phyloP scores from a whole-genome alignment of 2,888 invertebrate species.

The Ochropleura plecta region DNA sequence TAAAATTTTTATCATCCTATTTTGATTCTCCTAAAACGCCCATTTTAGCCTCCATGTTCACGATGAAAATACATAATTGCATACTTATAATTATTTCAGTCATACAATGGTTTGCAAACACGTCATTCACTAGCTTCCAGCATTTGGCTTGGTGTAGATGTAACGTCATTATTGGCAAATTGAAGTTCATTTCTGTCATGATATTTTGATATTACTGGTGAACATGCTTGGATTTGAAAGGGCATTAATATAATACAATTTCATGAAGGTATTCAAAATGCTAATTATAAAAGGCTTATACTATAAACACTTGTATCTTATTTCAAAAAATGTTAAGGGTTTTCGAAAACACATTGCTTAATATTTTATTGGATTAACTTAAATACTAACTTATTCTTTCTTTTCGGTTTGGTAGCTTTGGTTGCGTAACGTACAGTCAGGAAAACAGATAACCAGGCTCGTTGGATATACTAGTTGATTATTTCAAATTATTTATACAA shows the following conservation, averaged over 20 bases:
- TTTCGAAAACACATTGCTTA: not conserved
- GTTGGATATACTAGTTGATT: too few relatives aligned
- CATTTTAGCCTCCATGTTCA: constrained; percentile 11
- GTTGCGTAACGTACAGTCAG: not conserved
- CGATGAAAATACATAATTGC: not conserved
- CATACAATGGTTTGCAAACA: not conserved
- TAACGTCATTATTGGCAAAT: not conserved
- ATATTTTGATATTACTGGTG: constrained; percentile 2
- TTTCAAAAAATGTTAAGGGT: constrained; percentile 9
- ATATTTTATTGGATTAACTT: not conserved
- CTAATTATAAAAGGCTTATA: constrained; percentile 16
- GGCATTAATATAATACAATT: constrained; percentile 42
- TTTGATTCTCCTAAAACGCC: too few relatives aligned
- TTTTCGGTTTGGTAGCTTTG: constrained; percentile 10
- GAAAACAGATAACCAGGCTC: too few relatives aligned
- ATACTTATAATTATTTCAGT: constrained; percentile 18
- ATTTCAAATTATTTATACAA: too few relatives aligned
- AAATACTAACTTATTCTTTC: not conserved
- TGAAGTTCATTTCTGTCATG: not conserved
- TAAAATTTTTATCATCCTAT: too few relatives aligned
- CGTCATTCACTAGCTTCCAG: constrained; percentile 9
- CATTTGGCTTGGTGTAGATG: constrained; percentile 19
- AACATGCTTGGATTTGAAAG: constrained; percentile 16
- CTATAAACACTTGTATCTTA: constrained; percentile 22
- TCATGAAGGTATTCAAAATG: constrained; percentile 25